Evolutionary conservation across 2,113 vertebrate species (phyloP).

Genomic region (Grantiella picta): DNA sequence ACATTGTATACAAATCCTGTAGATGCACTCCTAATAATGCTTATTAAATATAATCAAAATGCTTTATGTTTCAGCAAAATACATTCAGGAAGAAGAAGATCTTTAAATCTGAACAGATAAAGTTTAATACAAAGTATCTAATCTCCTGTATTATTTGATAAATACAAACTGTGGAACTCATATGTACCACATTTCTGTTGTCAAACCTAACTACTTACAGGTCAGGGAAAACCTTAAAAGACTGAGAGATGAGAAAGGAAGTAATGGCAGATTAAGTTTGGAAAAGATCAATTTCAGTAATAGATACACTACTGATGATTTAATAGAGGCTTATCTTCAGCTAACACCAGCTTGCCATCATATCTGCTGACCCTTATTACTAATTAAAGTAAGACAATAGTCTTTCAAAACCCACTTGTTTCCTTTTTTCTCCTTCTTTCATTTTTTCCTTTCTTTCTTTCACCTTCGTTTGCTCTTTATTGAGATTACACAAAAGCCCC

Average conservation of each 20-base stretch:
- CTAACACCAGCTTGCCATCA: neutral
- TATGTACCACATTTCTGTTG: neutral
- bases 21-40: neutral
- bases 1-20: neutral
- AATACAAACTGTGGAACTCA: neutral
- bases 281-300: neutral
- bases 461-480: neutral
- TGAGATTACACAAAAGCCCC: neutral
- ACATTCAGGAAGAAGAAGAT: neutral
- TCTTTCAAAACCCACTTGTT: neutral
- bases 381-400: neutral
- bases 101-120: neutral
- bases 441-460: neutral
- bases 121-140: neutral
- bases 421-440: neutral
- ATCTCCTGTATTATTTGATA: neutral
- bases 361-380: neutral
- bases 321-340: neutral
- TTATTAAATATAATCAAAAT: neutral
- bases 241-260: neutral
- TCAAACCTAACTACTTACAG: neutral
- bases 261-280: neutral
- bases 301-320: neutral
- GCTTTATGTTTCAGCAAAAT: neutral
- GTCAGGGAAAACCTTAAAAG: neutral